These are phyloP conservation scores for Cossypha dichroa DNA, from an alignment of 2,797 vertebrate species.

Conservation along the genomic window DNA sequence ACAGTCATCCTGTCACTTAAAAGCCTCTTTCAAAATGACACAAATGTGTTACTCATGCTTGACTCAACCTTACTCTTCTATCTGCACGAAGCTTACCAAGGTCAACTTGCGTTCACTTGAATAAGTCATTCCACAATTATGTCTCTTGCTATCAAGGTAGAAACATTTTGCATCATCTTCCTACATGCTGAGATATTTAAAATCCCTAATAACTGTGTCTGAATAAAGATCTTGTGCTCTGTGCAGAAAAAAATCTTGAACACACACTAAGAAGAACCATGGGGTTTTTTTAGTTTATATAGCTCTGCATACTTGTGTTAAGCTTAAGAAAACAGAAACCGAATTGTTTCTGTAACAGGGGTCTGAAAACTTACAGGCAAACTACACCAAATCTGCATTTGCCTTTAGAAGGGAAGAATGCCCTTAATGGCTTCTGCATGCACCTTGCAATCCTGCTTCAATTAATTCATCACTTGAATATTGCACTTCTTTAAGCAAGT, in stretches of 20 bases:
- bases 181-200: neutral
- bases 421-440: neutral
- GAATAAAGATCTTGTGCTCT: neutral
- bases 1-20: neutral
- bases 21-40: neutral
- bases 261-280: neutral
- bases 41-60: neutral
- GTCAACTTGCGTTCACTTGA: neutral
- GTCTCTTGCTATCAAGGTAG: neutral
- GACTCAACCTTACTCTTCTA: neutral
- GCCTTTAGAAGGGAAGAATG: neutral
- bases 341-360: neutral
- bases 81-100: neutral
- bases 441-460: neutral
- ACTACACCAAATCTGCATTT: neutral
- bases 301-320: neutral
- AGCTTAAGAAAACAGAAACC: neutral
- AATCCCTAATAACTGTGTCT: neutral
- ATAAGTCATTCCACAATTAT: neutral
- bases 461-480: conserved; percentile 10
- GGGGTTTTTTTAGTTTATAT: neutral
- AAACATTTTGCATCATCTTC: neutral
- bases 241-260: neutral
- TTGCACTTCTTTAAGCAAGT: neutral
- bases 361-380: neutral